Conservation (phyloP, 2,888 invertebrate species). For the Ptychoptera contaminata region DNA sequence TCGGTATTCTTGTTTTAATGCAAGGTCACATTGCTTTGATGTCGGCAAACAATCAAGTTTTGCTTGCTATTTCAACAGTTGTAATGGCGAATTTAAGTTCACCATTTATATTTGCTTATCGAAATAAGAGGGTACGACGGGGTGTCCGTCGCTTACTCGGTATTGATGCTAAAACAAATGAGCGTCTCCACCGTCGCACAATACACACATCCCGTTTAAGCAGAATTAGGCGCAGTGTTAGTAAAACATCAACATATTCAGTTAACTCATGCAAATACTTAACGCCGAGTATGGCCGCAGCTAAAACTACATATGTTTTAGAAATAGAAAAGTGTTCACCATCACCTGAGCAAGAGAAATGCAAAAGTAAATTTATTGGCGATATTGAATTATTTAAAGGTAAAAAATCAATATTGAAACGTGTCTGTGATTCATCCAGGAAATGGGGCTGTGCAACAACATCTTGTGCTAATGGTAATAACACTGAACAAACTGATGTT, state of each 20-base stretch:
- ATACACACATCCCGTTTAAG: not conserved
- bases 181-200: constrained; percentile 20
- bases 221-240: constrained; percentile 25
- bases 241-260: constrained; percentile 28
- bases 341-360: not conserved
- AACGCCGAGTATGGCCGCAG: constrained; percentile 18
- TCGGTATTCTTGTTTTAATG: constrained; percentile 26
- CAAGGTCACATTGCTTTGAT: constrained; percentile 21
- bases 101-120: constrained; percentile 31
- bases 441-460: constrained; percentile 20
- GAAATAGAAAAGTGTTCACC: constrained; percentile 9
- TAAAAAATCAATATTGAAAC: constrained; percentile 21
- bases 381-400: constrained; percentile 8
- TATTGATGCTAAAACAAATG: constrained; percentile 20
- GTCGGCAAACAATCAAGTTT: constrained; percentile 1
- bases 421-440: constrained; percentile 27
- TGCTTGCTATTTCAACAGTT: constrained; percentile 26
- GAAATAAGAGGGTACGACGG: constrained; percentile 31
- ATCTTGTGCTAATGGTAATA: constrained; percentile 12
- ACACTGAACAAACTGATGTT: constrained; percentile 25
- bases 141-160: constrained; percentile 28
- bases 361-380: not conserved
- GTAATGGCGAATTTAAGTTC: constrained; percentile 29
- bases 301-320: constrained; percentile 7
- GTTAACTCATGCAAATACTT: constrained; percentile 26